phyloP scores from a whole-genome alignment of 2,113 vertebrate genomes.

The Lasiurus borealis region DNA sequence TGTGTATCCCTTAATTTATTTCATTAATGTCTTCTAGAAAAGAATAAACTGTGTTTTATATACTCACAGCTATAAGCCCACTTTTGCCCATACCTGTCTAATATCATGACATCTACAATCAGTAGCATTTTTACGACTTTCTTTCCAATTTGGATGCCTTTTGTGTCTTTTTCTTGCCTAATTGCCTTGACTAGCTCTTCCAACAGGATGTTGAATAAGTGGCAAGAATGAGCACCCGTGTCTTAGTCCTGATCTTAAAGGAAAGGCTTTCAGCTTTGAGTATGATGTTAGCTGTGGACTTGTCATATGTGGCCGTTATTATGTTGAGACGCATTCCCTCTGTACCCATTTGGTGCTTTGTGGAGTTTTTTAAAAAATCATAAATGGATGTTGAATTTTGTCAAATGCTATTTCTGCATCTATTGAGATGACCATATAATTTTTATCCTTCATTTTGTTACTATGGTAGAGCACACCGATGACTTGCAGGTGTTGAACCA shows the following conservation, averaged over 20 bases:
- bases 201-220: not conserved
- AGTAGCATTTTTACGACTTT: not conserved
- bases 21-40: not conserved
- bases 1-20: not conserved
- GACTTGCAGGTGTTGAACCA: not conserved
- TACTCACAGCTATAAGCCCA: no score
- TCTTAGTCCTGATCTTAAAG: not conserved
- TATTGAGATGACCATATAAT: not conserved
- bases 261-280: not conserved
- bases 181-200: not conserved
- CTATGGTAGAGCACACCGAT: not conserved
- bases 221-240: not conserved
- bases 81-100: no score
- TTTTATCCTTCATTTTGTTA: not conserved
- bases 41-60: no score
- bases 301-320: not conserved
- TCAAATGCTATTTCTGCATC: not conserved
- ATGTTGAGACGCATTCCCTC: not conserved
- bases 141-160: not conserved
- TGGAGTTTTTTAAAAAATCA: not conserved
- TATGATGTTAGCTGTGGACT: not conserved
- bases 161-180: not conserved
- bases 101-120: not conserved
- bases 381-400: not conserved
- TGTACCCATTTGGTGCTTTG: not conserved